Conservation (phyloP, 2,888 invertebrate genomes). For the Helobdella robusta region DNA sequence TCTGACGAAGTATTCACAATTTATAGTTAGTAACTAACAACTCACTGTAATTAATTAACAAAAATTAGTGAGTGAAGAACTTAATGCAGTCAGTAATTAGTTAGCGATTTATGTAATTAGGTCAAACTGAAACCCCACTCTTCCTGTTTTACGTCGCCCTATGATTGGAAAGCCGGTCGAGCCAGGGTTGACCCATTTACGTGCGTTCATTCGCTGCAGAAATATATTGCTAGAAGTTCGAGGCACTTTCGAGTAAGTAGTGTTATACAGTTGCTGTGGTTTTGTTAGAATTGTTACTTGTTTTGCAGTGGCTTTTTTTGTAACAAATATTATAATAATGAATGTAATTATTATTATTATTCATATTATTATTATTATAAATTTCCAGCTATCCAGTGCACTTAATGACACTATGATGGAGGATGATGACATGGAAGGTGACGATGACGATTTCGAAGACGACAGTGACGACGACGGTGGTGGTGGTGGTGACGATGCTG, state of each 20-base stretch:
- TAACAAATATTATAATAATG: neutral
- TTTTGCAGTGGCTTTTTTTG: neutral
- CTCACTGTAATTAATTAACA: too few species aligned
- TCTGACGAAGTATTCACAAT: too few species aligned
- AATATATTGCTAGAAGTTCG: constrained; percentile 57
- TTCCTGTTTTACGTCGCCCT: constrained; percentile 74
- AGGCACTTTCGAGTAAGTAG: neutral
- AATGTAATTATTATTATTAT: neutral
- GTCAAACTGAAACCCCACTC: constrained; percentile 95
- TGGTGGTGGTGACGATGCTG: neutral
- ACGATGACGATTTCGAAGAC: constrained; percentile 15
- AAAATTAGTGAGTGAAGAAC: too few species aligned
- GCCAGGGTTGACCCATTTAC: constrained; percentile 97
- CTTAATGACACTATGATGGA: too few species aligned
- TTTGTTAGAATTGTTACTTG: neutral
- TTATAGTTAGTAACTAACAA: too few species aligned
- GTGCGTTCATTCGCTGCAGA: constrained; percentile 90
- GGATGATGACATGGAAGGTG: too few species aligned
- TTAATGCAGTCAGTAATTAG: too few species aligned
- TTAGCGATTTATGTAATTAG: too few species aligned
- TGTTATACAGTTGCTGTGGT: neutral
- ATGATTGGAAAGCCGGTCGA: constrained; percentile 95
- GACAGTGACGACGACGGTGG: neutral
- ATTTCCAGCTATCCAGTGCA: too few species aligned
- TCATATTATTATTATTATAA: too few species aligned